Conservation (phyloP, 2,113 vertebrate genomes). For the Xiphophorus couchianus region DNA sequence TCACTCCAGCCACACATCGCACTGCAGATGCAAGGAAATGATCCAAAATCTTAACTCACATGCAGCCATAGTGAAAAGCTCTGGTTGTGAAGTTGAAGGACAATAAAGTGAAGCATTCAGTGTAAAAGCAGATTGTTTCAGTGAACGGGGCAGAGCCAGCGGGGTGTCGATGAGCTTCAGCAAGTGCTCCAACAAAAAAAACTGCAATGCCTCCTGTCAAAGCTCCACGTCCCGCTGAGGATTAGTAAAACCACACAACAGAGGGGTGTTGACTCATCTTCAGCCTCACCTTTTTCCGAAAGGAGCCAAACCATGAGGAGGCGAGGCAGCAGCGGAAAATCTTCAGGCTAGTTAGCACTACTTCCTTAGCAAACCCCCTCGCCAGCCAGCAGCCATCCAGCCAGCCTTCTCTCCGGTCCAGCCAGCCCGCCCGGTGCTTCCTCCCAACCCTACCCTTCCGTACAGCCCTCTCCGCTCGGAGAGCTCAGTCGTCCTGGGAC, state of each 20-base stretch:
- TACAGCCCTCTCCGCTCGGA: slow-evolving; percentile 38
- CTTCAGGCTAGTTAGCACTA: slow-evolving; percentile 75
- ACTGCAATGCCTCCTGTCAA: slow-evolving; percentile 64
- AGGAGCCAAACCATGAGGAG: slow-evolving; percentile 6
- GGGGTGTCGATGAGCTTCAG: slow-evolving; percentile 39
- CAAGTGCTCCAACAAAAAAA: slow-evolving; percentile 43
- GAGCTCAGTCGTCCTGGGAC: slow-evolving; percentile 68
- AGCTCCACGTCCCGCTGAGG: slow-evolving; percentile 56
- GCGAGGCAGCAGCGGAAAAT: slow-evolving; percentile 30
- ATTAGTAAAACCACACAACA: slow-evolving; percentile 29
- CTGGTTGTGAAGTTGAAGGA: slow-evolving; percentile 62
- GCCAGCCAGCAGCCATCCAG: slow-evolving; percentile 24
- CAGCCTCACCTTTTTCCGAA: slow-evolving; percentile 26
- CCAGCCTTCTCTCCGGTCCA: slow-evolving; percentile 40
- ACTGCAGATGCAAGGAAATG: slow-evolving; percentile 36
- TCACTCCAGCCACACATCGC: slow-evolving; percentile 20
- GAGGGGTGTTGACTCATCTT: slow-evolving; percentile 25
- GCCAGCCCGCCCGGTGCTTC: slow-evolving; percentile 24
- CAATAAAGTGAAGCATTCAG: neutral
- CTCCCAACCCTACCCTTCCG: slow-evolving; percentile 52
- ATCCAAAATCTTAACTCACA: neutral
- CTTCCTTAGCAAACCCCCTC: slow-evolving; percentile 73
- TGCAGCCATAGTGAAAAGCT: neutral
- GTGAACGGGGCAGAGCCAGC: slow-evolving; percentile 64
- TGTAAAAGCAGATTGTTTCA: slow-evolving; percentile 31